Conservation (phyloP, 1,140 invertebrate genomes). For the Pseudomyrmex flavicornis region DNA sequence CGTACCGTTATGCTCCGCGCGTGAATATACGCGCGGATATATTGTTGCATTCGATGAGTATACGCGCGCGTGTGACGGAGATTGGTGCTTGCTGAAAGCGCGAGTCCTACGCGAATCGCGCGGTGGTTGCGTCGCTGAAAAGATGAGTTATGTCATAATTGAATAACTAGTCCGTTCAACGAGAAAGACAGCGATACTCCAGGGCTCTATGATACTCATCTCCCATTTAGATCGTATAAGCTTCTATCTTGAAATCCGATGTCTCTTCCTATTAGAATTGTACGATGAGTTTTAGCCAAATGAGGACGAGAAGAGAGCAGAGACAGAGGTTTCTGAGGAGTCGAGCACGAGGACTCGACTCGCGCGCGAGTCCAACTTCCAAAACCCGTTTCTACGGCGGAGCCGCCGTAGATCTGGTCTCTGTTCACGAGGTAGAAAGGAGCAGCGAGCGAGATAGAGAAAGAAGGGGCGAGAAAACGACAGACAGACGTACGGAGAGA, state of each 20-base stretch:
- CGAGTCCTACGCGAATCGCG: constrained; percentile 43
- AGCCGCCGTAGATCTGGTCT: constrained; percentile 67
- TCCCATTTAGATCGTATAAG: not conserved
- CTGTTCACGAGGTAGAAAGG: constrained; percentile 60
- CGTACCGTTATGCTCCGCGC: constrained; percentile 32
- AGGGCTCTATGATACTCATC: not conserved
- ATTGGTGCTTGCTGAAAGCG: constrained; percentile 23
- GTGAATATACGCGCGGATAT: constrained; percentile 24
- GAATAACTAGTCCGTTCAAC: not conserved
- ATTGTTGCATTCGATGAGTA: constrained; percentile 37
- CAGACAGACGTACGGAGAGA: constrained; percentile 65
- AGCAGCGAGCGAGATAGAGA: constrained; percentile 69
- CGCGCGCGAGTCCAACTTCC: constrained; percentile 70
- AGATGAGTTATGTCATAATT: constrained; percentile 9
- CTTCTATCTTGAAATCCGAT: not conserved
- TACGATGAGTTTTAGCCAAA: not conserved
- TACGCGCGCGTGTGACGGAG: constrained; percentile 15
- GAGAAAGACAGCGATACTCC: not conserved
- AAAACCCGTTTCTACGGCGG: constrained; percentile 78
- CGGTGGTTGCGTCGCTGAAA: not conserved
- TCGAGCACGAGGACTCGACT: constrained; percentile 52
- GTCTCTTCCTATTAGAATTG: not conserved
- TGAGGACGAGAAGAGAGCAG: constrained; percentile 32
- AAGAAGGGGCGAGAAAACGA: constrained; percentile 68
- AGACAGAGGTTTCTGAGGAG: constrained; percentile 61